Percentiles rank a stretch among this genome's conserved stretches.
phyloP scores from a whole-genome alignment of 1,140 invertebrate genomes.

The Meloidogyne chitwoodi region DNA sequence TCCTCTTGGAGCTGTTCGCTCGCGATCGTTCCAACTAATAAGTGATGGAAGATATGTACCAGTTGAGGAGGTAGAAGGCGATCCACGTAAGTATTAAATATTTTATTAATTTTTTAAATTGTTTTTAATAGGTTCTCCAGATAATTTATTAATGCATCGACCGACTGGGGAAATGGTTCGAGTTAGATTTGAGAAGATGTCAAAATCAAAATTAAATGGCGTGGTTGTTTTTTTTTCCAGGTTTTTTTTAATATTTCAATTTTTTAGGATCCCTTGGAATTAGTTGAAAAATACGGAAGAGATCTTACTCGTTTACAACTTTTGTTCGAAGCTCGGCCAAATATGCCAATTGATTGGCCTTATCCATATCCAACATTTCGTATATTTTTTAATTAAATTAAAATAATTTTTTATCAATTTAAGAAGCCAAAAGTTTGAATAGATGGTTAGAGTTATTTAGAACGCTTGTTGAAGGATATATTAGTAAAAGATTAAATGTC shows the following conservation, averaged over 20 bases:
- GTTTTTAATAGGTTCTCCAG: not conserved
- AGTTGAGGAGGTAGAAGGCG: constrained; percentile 68
- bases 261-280: constrained; percentile 69
- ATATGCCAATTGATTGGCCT: constrained; percentile 47
- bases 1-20: constrained; percentile 90
- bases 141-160: constrained; percentile 6
- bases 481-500: constrained; percentile 22
- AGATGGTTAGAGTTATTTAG: constrained; percentile 44
- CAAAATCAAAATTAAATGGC: constrained; percentile 94
- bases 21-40: constrained; percentile 75
- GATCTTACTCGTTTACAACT: constrained; percentile 52
- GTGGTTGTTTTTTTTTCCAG: constrained; percentile 62
- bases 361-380: constrained; percentile 25
- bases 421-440: constrained; percentile 47
- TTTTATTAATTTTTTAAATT: not conserved
- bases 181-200: constrained; percentile 83
- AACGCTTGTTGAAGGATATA: constrained; percentile 33
- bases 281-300: constrained; percentile 45
- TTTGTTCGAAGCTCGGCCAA: constrained; percentile 43
- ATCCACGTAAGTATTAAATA: constrained; percentile 24
- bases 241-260: not conserved
- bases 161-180: constrained; percentile 36
- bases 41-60: constrained; percentile 75
- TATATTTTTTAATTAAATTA: not conserved
- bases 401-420: constrained; percentile 23